Conservation (phyloP, 2,888 invertebrate species). For the Luffia ferchaultella region DNA sequence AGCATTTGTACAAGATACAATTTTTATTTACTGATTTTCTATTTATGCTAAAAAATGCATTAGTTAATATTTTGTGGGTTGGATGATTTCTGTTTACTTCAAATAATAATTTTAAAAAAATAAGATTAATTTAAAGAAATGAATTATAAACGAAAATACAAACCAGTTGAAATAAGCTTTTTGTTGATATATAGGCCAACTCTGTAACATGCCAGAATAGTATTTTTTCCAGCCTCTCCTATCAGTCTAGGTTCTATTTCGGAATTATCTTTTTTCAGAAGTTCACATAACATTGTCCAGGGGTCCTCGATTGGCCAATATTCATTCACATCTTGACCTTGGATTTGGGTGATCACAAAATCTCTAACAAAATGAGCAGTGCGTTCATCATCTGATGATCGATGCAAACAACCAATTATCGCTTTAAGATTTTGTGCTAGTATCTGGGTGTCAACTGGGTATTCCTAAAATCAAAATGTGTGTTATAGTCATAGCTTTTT, state of each 20-base stretch:
- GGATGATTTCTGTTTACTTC: too few relatives aligned
- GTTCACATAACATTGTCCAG: constrained; percentile 70
- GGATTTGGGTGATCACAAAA: constrained; percentile 84
- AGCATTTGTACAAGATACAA: too few relatives aligned
- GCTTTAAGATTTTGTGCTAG: constrained; percentile 82
- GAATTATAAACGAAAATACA: constrained; percentile 19
- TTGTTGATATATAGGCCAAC: constrained; percentile 89
- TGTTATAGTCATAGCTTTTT: too few relatives aligned
- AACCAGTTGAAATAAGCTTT: constrained; percentile 83
- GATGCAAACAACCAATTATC: constrained; percentile 77
- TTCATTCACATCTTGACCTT: constrained; percentile 85
- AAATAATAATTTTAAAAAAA: too few relatives aligned
- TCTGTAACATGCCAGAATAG: constrained; percentile 84
- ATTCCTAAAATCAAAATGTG: too few relatives aligned
- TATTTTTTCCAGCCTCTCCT: constrained; percentile 78
- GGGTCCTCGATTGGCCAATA: constrained; percentile 86
- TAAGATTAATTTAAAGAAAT: too few relatives aligned
- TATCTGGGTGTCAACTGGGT: constrained; percentile 70
- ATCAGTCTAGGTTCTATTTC: constrained; percentile 83
- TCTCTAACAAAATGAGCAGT: constrained; percentile 85
- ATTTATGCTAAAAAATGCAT: too few relatives aligned
- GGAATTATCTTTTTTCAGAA: constrained; percentile 49
- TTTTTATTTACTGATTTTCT: too few relatives aligned
- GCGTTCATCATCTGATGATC: constrained; percentile 70
- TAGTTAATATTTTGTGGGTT: too few relatives aligned